These are phyloP conservation scores for Agrilus mali DNA, from an alignment of 2,888 invertebrate genomes.

Conservation along the genomic window DNA sequence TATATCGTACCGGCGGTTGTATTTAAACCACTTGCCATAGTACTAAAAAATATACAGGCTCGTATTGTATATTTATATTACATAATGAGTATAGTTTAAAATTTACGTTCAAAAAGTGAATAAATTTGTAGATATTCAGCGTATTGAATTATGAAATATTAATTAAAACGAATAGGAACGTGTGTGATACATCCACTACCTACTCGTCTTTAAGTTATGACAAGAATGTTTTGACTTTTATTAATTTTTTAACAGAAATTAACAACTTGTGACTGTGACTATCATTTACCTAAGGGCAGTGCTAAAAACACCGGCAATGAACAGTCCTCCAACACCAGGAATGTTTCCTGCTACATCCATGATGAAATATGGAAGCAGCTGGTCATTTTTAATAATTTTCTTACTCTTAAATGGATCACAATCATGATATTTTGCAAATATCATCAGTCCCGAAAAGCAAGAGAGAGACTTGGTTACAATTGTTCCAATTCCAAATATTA, in stretches of 20 bases:
- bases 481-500: slow-evolving; percentile 9
- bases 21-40: slow-evolving; percentile 47
- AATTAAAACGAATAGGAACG: no score
- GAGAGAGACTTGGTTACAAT: slow-evolving; percentile 9
- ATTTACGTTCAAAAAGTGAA: no score
- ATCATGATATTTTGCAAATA: slow-evolving; percentile 49
- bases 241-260: no score
- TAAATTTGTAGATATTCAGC: no score
- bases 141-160: no score
- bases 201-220: no score
- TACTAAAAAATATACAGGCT: slow-evolving; percentile 31
- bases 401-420: slow-evolving; percentile 49
- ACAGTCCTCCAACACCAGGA: slow-evolving; percentile 58
- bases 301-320: slow-evolving; percentile 58
- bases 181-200: no score
- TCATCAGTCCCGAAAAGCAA: slow-evolving; percentile 27
- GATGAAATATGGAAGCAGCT: slow-evolving; percentile 51
- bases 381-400: slow-evolving; percentile 40
- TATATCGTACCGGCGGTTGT: slow-evolving; percentile 47
- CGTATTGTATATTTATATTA: no score
- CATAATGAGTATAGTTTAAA: no score
- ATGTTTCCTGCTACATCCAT: slow-evolving; percentile 49
- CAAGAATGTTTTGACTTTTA: no score
- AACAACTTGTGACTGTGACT: no score
- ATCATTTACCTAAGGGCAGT: slow-evolving; percentile 45